phyloP scores from a whole-genome alignment of 2,113 vertebrate genomes.

The Oxyura jamaicensis region DNA sequence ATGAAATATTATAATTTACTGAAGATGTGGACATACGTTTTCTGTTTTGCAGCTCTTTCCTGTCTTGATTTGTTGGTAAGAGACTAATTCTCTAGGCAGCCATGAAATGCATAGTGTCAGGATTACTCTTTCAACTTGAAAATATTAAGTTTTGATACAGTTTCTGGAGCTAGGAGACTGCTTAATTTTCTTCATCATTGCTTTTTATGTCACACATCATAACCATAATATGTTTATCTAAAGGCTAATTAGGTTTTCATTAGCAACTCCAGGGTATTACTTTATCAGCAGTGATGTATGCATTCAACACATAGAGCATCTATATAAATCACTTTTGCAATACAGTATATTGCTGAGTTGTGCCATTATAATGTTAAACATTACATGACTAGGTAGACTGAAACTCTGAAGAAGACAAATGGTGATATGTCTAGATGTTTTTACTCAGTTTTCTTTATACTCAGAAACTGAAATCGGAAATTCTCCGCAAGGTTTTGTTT shows the following conservation, averaged over 20 bases:
- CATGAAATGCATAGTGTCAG: not conserved
- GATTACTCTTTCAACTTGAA: slow-evolving; percentile 10
- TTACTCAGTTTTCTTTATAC: not conserved
- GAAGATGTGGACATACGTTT: not conserved
- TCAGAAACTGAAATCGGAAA: not conserved
- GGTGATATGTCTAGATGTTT: not conserved
- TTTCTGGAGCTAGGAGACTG: not conserved
- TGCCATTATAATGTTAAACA: not conserved
- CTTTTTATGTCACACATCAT: slow-evolving; percentile 28
- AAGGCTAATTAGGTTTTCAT: slow-evolving; percentile 44
- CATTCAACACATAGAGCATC: not conserved
- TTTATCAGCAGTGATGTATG: not conserved
- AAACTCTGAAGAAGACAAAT: not conserved
- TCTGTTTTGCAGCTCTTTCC: not conserved
- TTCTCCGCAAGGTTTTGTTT: not conserved
- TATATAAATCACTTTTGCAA: not conserved
- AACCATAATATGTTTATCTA: slow-evolving; percentile 55
- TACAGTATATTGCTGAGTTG: not conserved
- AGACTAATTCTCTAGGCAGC: not conserved
- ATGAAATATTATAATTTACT: not conserved
- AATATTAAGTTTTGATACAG: not conserved
- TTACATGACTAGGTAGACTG: not conserved
- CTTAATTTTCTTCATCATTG: slow-evolving; percentile 59
- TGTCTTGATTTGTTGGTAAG: not conserved
- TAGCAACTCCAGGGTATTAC: not conserved